Evolutionary conservation across 1,140 invertebrate genomes (phyloP).

Genomic region (Anastrepha ludens): DNA sequence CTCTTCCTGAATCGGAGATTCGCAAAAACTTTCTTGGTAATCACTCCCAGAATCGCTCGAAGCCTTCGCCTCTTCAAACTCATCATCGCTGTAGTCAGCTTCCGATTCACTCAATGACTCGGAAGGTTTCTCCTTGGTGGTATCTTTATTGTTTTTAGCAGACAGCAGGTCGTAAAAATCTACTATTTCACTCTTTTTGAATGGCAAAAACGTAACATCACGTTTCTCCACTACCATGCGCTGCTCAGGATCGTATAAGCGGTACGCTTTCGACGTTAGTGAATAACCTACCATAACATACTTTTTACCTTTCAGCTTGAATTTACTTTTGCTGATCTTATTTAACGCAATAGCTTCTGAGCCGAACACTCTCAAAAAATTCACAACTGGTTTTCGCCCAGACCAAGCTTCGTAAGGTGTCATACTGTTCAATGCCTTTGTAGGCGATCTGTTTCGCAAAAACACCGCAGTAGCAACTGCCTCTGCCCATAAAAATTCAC

Average conservation of each 20-base stretch:
- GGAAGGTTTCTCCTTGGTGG: not conserved
- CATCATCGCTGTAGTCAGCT: not conserved
- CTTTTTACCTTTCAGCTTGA: constrained; percentile 18
- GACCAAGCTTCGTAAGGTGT: constrained; percentile 23
- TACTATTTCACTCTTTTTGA: not conserved
- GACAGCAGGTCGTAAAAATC: not conserved
- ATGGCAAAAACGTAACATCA: constrained; percentile 17
- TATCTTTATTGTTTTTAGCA: not conserved
- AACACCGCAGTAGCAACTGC: constrained; percentile 70
- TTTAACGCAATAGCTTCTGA: constrained; percentile 8
- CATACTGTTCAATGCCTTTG: not conserved
- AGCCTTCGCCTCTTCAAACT: too few relatives aligned
- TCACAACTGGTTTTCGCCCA: constrained; percentile 35
- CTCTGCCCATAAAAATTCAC: constrained; percentile 74
- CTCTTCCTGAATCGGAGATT: not conserved
- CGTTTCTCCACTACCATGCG: constrained; percentile 38
- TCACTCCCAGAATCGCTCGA: too few relatives aligned
- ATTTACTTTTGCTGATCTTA: constrained; percentile 9
- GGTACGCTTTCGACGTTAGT: constrained; percentile 40
- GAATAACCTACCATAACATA: constrained; percentile 34
- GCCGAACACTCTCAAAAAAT: constrained; percentile 40
- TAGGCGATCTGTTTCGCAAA: constrained; percentile 54
- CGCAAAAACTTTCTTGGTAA: not conserved
- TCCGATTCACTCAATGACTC: not conserved
- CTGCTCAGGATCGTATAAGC: constrained; percentile 15